A percentile compares a stretch with the other conserved stretches of the same genome.
Conservation (phyloP, 1,140 invertebrate species). For the Zaprionus gabonicus region DNA sequence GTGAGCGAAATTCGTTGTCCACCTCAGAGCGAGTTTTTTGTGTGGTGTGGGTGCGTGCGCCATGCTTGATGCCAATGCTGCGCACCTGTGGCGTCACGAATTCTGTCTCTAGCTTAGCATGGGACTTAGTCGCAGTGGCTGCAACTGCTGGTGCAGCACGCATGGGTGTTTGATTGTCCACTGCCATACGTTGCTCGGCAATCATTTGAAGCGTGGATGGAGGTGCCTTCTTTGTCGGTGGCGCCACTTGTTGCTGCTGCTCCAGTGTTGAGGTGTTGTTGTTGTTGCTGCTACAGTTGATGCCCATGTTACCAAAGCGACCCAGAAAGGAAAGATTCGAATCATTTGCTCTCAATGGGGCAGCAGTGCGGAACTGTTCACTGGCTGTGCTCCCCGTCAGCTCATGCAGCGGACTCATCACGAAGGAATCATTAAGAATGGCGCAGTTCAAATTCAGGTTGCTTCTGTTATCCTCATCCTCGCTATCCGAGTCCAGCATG, state of each 20-base stretch:
- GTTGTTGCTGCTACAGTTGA: constrained; percentile 53
- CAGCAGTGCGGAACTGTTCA: constrained; percentile 7
- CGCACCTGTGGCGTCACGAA: constrained; percentile 78
- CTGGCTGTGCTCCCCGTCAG: constrained; percentile 45
- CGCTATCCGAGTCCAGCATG: constrained; percentile 74
- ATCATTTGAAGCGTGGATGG: constrained; percentile 45
- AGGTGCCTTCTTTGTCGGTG: constrained; percentile 28
- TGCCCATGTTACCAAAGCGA: constrained; percentile 70
- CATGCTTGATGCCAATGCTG: constrained; percentile 28
- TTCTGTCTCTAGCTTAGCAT: constrained; percentile 50
- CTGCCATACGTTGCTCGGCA: constrained; percentile 49
- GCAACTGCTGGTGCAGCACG: constrained; percentile 24
- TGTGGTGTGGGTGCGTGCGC: constrained; percentile 35
- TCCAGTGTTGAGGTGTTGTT: constrained; percentile 41
- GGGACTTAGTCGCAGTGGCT: constrained; percentile 10
- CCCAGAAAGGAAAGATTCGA: constrained; percentile 69
- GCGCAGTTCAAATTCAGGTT: constrained; percentile 79
- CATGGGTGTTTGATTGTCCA: constrained; percentile 56
- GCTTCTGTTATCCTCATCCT: constrained; percentile 67
- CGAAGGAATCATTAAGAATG: constrained; percentile 81
- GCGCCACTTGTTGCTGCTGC: not conserved
- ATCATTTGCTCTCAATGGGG: constrained; percentile 30
- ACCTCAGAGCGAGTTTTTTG: constrained; percentile 47
- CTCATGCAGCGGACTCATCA: constrained; percentile 71
- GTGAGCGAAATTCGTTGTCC: constrained; percentile 77